Conservation (phyloP, 2,113 vertebrate genomes). For the Oryzias woworae region DNA sequence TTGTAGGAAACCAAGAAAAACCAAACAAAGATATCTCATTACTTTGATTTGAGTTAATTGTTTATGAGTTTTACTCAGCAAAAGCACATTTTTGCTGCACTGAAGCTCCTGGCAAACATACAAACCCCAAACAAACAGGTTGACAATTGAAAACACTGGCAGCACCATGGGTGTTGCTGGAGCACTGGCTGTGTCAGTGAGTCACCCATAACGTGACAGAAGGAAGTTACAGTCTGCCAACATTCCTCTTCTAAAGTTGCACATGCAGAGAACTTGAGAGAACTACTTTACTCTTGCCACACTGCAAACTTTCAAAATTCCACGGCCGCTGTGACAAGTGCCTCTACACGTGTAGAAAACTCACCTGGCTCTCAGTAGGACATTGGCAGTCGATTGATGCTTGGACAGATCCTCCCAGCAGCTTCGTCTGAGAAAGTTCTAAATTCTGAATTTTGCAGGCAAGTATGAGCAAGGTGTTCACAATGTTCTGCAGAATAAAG, state of each 20-base stretch:
- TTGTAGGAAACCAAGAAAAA: no score
- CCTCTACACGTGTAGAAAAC: background rate
- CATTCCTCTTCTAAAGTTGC: slow-evolving; percentile 18
- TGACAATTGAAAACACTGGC: slow-evolving; percentile 10
- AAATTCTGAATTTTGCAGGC: slow-evolving; percentile 47
- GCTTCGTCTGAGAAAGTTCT: rapidly evolving
- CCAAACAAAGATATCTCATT: no score
- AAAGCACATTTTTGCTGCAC: no score
- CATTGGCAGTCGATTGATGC: slow-evolving; percentile 28
- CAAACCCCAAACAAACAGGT: background rate
- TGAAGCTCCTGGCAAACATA: background rate
- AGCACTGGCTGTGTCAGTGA: slow-evolving; percentile 23
- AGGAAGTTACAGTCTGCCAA: slow-evolving; percentile 20
- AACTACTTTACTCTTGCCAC: background rate
- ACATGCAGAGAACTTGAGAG: slow-evolving; percentile 6
- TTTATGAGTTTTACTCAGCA: no score
- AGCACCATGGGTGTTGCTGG: background rate
- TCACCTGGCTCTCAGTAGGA: slow-evolving; percentile 5
- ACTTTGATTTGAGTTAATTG: no score
- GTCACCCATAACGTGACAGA: slow-evolving; percentile 10
- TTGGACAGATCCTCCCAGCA: rapidly evolving
- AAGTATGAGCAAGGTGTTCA: slow-evolving; percentile 26
- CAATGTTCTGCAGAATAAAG: slow-evolving; percentile 31
- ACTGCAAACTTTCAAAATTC: background rate
- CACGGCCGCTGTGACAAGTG: background rate